phyloP scores from a whole-genome alignment of 2,113 vertebrate species.

The Trematocara macrostoma region DNA sequence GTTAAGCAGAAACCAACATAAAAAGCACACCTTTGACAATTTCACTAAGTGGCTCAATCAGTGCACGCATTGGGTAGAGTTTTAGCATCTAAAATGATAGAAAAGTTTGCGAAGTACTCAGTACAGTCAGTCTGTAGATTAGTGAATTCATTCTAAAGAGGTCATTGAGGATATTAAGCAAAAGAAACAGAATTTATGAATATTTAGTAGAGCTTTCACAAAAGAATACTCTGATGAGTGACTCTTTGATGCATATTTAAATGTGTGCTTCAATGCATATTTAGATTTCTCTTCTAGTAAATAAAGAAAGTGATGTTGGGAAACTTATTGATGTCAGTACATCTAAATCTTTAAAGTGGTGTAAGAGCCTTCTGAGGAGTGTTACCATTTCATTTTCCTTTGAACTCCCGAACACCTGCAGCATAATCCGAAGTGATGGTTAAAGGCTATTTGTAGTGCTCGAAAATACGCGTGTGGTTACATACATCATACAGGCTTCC shows the following conservation, averaged over 20 bases:
- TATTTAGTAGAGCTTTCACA: background rate
- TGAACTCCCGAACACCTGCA: slow-evolving; percentile 21
- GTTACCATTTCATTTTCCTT: background rate
- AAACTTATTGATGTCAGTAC: background rate
- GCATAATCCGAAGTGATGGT: background rate
- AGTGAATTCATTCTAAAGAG: background rate
- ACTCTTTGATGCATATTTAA: background rate
- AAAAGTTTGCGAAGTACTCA: background rate
- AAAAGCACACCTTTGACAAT: background rate
- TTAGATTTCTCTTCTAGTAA: background rate
- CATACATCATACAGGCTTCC: background rate
- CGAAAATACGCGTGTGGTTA: background rate
- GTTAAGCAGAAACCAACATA: background rate
- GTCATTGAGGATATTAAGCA: background rate
- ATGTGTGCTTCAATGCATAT: background rate
- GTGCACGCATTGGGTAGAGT: background rate
- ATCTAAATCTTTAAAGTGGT: background rate
- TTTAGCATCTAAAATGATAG: background rate
- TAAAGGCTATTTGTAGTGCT: background rate
- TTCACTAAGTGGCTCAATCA: background rate
- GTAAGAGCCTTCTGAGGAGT: background rate
- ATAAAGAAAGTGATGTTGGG: background rate
- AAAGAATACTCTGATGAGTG: background rate
- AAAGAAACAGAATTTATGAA: background rate
- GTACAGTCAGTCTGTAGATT: background rate